Conservation (phyloP, 2,797 vertebrate genomes). For the Echeneis naucrates region DNA sequence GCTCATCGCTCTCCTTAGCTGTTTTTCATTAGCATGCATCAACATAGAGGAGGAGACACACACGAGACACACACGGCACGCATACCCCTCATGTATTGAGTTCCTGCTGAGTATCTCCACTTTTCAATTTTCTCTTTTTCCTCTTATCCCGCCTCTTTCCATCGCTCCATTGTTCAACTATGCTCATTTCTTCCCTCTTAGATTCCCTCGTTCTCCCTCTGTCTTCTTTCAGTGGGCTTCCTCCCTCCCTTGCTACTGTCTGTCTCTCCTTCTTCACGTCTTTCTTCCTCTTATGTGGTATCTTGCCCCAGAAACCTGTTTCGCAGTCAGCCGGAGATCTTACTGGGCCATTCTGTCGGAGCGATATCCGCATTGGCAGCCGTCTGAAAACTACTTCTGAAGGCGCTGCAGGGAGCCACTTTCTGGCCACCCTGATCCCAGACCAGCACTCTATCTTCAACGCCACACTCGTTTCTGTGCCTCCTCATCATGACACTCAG, state of each 20-base stretch:
- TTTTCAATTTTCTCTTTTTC: constrained; percentile 46
- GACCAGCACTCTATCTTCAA: constrained; percentile 71
- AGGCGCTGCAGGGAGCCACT: constrained; percentile 45
- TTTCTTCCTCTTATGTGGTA: constrained; percentile 51
- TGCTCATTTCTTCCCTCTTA: constrained; percentile 26
- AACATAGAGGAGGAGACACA: constrained; percentile 13
- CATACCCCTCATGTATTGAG: constrained; percentile 1
- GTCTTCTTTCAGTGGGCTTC: constrained; percentile 30
- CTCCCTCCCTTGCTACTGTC: constrained; percentile 20
- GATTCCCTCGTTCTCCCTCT: constrained; percentile 31
- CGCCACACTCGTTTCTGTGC: constrained; percentile 44
- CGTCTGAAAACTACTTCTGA: constrained; percentile 66
- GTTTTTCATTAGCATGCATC: constrained; percentile 74
- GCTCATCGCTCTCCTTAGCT: constrained; percentile 65
- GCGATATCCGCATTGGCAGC: constrained; percentile 68
- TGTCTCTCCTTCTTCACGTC: constrained; percentile 29
- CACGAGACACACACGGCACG: constrained; percentile 15
- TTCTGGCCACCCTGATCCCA: constrained; percentile 61
- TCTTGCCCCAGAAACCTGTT: constrained; percentile 69
- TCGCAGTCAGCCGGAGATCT: constrained; percentile 51
- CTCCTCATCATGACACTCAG: constrained; percentile 7
- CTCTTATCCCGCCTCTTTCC: constrained; percentile 35
- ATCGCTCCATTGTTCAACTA: constrained; percentile 39
- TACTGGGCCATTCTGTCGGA: constrained; percentile 43
- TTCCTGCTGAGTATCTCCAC: constrained; percentile 55